These are phyloP conservation scores for Mormyrus lacerda DNA, from an alignment of 2,113 vertebrate genomes.

Conservation along the genomic window DNA sequence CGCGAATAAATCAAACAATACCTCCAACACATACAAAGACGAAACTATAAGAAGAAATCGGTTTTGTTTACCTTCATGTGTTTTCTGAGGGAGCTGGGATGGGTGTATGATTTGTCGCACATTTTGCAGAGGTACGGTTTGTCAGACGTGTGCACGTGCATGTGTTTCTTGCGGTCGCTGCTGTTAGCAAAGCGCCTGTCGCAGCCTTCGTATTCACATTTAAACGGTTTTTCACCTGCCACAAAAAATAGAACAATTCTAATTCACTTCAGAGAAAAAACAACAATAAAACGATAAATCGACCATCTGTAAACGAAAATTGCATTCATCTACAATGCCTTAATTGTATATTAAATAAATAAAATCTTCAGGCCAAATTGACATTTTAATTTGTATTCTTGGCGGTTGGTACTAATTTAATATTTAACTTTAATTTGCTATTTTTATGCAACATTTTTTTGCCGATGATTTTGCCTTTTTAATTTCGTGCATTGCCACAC, in stretches of 20 bases:
- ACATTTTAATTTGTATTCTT: neutral
- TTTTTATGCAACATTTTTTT: neutral
- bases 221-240: constrained; percentile 96
- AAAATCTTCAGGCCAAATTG: neutral
- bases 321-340: neutral
- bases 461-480: neutral
- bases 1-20: neutral
- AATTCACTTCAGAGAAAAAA: neutral
- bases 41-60: neutral
- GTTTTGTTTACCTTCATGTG: constrained; percentile 90
- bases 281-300: neutral
- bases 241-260: constrained; percentile 9
- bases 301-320: neutral
- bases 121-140: constrained; percentile 99
- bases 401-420: neutral
- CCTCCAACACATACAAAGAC: too few relatives aligned
- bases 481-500: neutral
- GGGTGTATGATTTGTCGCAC: constrained; percentile 99
- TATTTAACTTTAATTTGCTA: neutral
- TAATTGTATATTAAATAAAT: neutral
- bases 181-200: constrained; percentile 98
- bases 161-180: constrained; percentile 99
- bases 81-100: constrained; percentile 96
- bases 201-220: constrained; percentile 97
- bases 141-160: constrained; percentile 98